Conservation (phyloP, 2,113 vertebrate species). For the Psophia crepitans region DNA sequence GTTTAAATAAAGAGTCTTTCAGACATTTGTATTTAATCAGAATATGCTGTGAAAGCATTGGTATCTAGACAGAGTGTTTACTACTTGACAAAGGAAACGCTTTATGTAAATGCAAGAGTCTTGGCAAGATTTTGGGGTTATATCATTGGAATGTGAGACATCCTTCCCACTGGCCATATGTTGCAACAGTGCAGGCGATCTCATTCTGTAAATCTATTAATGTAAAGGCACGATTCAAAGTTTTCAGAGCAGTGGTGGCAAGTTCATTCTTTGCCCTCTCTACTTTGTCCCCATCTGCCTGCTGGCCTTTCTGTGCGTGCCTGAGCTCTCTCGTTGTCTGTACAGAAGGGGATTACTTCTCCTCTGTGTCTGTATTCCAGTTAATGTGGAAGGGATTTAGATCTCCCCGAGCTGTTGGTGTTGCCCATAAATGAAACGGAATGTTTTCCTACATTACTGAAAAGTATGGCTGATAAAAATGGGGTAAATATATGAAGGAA, state of each 20-base stretch:
- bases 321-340: background rate
- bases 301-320: background rate
- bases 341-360: background rate
- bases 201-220: background rate
- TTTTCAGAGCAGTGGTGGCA: background rate
- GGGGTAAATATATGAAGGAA: background rate
- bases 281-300: background rate
- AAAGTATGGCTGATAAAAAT: background rate
- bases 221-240: background rate
- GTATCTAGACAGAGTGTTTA: slow-evolving; percentile 27
- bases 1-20: slow-evolving; percentile 46
- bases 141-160: slow-evolving; percentile 35
- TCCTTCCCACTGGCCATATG: slow-evolving; percentile 21
- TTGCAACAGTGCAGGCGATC: background rate
- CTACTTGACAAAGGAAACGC: slow-evolving; percentile 22
- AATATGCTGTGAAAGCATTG: slow-evolving; percentile 3
- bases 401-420: background rate
- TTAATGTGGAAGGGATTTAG: background rate
- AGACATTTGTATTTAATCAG: slow-evolving; percentile 38
- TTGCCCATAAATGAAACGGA: background rate
- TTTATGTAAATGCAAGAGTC: slow-evolving; percentile 1
- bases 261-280: background rate
- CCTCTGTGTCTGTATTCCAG: background rate
- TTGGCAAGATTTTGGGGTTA: slow-evolving; percentile 24
- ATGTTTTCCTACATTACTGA: background rate